A percentile compares a stretch with the other conserved stretches of the same genome.
These are phyloP conservation scores for Sorex fumeus DNA, from an alignment of 2,113 vertebrate genomes.

Conservation along the genomic window DNA sequence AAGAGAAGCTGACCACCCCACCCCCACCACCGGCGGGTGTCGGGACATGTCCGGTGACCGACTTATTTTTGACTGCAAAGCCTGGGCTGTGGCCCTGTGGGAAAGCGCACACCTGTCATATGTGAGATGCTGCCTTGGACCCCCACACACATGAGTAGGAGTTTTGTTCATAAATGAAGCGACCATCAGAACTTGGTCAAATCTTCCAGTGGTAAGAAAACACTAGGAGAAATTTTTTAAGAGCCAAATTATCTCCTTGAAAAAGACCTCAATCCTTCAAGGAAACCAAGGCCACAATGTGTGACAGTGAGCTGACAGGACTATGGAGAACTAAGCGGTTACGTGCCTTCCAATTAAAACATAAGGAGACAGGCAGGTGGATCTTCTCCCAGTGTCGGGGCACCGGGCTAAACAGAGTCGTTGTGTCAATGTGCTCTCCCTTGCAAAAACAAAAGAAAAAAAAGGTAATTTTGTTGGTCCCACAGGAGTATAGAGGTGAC, in stretches of 20 bases:
- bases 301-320: neutral
- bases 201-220: neutral
- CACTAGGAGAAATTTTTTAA: neutral
- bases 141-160: neutral
- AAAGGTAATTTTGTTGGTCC: neutral
- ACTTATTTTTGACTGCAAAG: neutral
- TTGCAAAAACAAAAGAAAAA: constrained; percentile 12
- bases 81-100: neutral
- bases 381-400: neutral
- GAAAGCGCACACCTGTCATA: neutral
- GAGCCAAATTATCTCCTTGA: neutral
- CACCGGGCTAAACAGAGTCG: neutral
- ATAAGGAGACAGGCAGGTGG: neutral
- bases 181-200: neutral
- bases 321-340: too few relatives aligned
- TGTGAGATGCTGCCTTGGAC: too few relatives aligned
- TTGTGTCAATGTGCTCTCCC: neutral
- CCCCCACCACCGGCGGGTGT: neutral
- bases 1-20: neutral
- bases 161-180: neutral
- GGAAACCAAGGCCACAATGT: neutral
- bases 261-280: neutral
- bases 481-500: too few relatives aligned
- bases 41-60: too few relatives aligned
- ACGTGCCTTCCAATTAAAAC: neutral